A percentile compares a stretch with the other conserved stretches of the same genome.
Conservation (phyloP, 2,888 invertebrate genomes). For the Bedellia somnulentella region DNA sequence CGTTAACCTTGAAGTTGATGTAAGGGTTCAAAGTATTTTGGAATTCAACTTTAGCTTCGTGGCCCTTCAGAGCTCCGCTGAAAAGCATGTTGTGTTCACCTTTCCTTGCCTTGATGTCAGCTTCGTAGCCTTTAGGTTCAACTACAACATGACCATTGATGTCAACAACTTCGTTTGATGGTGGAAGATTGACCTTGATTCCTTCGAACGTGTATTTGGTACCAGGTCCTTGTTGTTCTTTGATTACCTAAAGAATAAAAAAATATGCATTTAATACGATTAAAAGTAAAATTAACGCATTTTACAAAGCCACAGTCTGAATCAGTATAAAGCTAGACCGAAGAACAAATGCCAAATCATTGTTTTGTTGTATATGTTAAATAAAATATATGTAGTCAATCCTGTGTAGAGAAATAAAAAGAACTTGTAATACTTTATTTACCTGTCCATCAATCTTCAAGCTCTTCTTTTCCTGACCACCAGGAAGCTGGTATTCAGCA, state of each 20-base stretch:
- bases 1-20: constrained; percentile 63
- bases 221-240: constrained; percentile 26
- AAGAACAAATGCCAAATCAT: too few species aligned
- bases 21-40: constrained; percentile 63
- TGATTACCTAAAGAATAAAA: too few species aligned
- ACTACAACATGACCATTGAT: constrained; percentile 54
- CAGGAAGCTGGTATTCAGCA: constrained; percentile 66
- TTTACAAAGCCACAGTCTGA: too few species aligned
- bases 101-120: constrained; percentile 51
- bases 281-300: too few species aligned
- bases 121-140: constrained; percentile 28
- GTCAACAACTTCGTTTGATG: constrained; percentile 33
- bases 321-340: too few species aligned
- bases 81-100: constrained; percentile 51
- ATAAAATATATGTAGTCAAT: too few species aligned
- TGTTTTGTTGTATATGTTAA: too few species aligned
- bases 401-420: too few species aligned
- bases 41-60: constrained; percentile 48
- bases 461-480: constrained; percentile 37
- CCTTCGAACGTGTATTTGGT: constrained; percentile 62
- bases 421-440: constrained; percentile 24
- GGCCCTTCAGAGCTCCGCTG: constrained; percentile 37
- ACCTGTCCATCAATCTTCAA: constrained; percentile 58
- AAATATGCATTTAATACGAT: too few species aligned
- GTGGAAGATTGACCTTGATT: constrained; percentile 40